Evolutionary conservation across 1,140 invertebrate genomes (phyloP), one percentile per base, ranked within the genome.

Genomic region (Drosophila bipectinata): DNA sequence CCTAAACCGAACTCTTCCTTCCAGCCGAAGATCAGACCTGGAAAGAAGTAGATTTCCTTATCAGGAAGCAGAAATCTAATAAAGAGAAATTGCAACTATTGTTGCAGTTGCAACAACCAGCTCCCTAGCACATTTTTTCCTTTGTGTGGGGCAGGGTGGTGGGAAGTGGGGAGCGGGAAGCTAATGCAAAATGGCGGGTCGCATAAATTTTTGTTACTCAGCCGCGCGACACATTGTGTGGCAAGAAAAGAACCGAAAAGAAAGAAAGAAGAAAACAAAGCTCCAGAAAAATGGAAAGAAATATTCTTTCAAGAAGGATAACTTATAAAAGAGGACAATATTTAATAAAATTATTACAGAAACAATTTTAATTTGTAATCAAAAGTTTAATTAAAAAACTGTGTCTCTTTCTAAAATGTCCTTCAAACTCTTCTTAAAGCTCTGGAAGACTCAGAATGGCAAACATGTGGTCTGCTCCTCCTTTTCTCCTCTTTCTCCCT

Each of bases 401-500:
- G 10, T 4, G 9, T 32, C 9, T 32, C 32, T 32, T 9, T 32
- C 26, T 7, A 7, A 28, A 28, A 28, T 5, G 14, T 44, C 41
- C 41, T 44, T 44, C 4, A 12, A 37, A 37, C 1, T 10, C 12
- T 44, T 77, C 54, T 67, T 64, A 54, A 66, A 47, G 59, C 73
- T 64, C 77, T 87, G 78, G 81, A 87, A 80, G 72, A 34, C 54
- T 53, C 73, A 75, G 79, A 79, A 87, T 82, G 62, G 83, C 79
- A 87, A 87, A 82, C 82, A 85, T 87, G 82, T 85, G 81, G 77
- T 68, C 54, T 62, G 18, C 49, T 52, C 32, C 52, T 34, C 14
- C 15, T 62, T 63, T 60, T 28, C 28, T 32, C 58, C 56, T 26
- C 44, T 41, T 39, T 49, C 55, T 66, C 49, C 28, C 53, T 5